Base-by-base conservation (phyloP, 2,113 vertebrate species). In the Mesoclemmys tuberculata region DNA sequence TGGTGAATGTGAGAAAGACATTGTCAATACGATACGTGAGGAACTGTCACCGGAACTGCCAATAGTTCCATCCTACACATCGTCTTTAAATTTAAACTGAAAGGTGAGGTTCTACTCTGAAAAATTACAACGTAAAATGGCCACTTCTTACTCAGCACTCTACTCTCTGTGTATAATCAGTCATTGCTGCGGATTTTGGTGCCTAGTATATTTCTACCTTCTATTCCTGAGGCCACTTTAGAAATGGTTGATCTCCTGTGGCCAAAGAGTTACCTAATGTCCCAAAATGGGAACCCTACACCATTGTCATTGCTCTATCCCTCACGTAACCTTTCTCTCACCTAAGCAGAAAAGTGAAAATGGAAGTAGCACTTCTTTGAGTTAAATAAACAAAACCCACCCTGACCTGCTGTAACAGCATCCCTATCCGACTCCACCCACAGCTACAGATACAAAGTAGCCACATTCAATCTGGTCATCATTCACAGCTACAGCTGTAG, bases 281-380 rank as follows among this genome's bases (percentile, higher is more conserved):
- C 78, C 74, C 74, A 87, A 16, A 58, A 38, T 11, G 8, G 29
- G 87, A 84, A 5, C 21, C n/a, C 35, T 31, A 41, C 31, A 35
- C 8, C 31, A 31, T 31, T 61, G 61, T 64, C 31, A 64, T 19
- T 49, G 85, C 24, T 75, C 56, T 49, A 16, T 0, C 48, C 82
- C 68, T 95, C 90, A 89, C 86, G 96, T 95, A 81, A 13, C 13
- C 12, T 0, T 64, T 19, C 71, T 56, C 90, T 91, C 95, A 92
- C 74, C 89, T 92, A 95, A 88, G 94, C 83, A 84, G 94, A 95
- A 96, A 96, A 95, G 95, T 88, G 96, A 92, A 94, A 97, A 97
- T 96, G 95, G 93, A 97, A 95, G 85, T 51, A 88, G 46, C 95
- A 44, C 92, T 68, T 95, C 8, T 19, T n/a, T 19, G 6, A 93